Base-by-base conservation (phyloP, 1,140 invertebrate genomes). In the Coenobita brevimanus region DNA sequence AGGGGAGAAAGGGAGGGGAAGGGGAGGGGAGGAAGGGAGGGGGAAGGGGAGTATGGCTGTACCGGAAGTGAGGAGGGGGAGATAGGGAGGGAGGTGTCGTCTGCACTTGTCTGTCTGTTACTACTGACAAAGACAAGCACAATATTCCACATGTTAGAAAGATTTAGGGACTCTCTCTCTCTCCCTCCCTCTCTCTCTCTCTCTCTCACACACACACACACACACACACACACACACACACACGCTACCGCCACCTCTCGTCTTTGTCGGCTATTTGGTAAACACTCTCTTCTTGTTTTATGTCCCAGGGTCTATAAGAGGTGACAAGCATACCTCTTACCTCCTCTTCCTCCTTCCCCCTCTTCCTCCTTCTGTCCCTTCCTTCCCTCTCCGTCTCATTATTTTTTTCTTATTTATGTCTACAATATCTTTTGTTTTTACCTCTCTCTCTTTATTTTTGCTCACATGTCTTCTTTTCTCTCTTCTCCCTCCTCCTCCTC, bases 201-300 rank as follows among this genome's bases (percentile, higher is more conserved):
- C 36, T 69, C 64, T 24, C 67, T 15, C 13, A 13, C 3, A 21
- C 27, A 3, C 3, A 17, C 36, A 24, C 67, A 21, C 33, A 2
- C 2, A 27, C 27, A 10, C 17, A 24, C 64, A 21, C 36, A 17
- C 15, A n/a, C 43, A 10, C 36, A 10, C 27, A 2, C 41, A 57
- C 43, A 71, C 24, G 81, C 81, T 83, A 83, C 81, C 46, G 46
- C 64, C 2, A 38, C 27, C 64, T 2, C 43, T 13, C 43, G 24
- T 83, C 81, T 73, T 83, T 83, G 81, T 83, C 64, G 43, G 67
- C 46, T 83, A 83, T 83, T 83, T 83, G 69, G 81, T 83, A 83
- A 83, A 83, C 81, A 83, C 50, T 17, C 67, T 73, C 43, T 69
- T 83, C 64, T 81, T 81, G 38, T 83, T 38, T 73, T 83, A 83